Base-by-base conservation (phyloP, 2,888 invertebrate species). In the Diploptera punctata region DNA sequence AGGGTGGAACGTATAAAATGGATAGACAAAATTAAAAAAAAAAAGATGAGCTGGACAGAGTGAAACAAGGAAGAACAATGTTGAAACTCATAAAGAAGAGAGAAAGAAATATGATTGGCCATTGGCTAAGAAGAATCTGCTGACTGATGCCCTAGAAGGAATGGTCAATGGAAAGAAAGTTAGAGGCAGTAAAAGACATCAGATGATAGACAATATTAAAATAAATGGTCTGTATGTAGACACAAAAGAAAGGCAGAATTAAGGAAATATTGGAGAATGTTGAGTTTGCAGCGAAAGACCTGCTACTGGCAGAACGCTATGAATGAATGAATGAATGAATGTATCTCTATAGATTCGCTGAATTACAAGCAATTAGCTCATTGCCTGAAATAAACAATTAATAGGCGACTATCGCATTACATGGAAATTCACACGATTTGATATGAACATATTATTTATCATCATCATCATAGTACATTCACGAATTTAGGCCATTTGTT, bases 171-270 rank as follows among this genome's bases (percentile, higher is more conserved):
- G 47, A n/a, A 47, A 47, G 18, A 47, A 47, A n/a, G 47, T 47
- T 47, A 7, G 47, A n/a, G 13, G n/a, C 47, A 47, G 47, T 13
- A 47, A n/a, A 47, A 10, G 47, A 47, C n/a, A 47, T n/a, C 47
- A 47, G 47, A 47, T 47, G 47, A 47, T 47, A 47, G 47, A 47
- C 47, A 47, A 47, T n/a, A 47, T 47, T 47, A n/a, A 47, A 33
- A 33, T 33, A 33, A 33, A 33, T 33, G 33, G 33, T 5, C 33
- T 33, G 5, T 33, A 33, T 33, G 33, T 10, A 33, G 47, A 47
- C 18, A n/a, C 47, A n/a, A 10, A 47, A n/a, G 16, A 4, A 47
- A 47, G 18, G 18, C 47, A 4, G 18, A 47, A n/a, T 13, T 4
- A n/a, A 47, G 47, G n/a, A n/a, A 47, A 47, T 7, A n/a, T 13